Base-by-base conservation (phyloP, 2,888 invertebrate species). In the Eristalinus aeneus region DNA sequence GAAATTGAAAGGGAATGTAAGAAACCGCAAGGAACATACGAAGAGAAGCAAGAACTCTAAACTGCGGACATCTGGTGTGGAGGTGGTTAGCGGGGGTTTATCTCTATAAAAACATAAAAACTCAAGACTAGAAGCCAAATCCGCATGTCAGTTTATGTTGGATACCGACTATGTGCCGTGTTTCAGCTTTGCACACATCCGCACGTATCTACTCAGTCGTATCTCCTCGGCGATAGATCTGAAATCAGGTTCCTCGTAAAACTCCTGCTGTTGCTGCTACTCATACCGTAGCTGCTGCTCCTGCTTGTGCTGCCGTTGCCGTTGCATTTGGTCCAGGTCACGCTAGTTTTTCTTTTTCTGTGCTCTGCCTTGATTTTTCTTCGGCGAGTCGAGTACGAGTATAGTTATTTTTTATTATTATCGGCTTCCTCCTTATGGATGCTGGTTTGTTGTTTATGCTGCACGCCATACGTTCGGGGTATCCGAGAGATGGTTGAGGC, bases 71-170 rank as follows among this genome's bases (percentile, higher is more conserved):
- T n/a, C n/a, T n/a, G n/a, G n/a, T n/a, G n/a, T n/a, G n/a, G n/a
- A n/a, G n/a, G n/a, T n/a, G n/a, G n/a, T n/a, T n/a, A n/a, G n/a
- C n/a, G n/a, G n/a, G n/a, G n/a, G n/a, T n/a, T n/a, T n/a, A n/a
- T n/a, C 32, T 23, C 23, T 12, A 11, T 12, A 69, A 36, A 53
- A 54, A 73, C 65, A 65, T 69, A 63, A 78, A 78, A 78, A 65
- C 58, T 72, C 36, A 78, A 78, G 78, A 72, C 78, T 72, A 16
- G 78, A 67, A 73, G 78, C 78, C 67, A 72, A 79, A 79, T 79
- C 65, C 72, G 36, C 72, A 79, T 72, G 78, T 79, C 78, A 72
- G 72, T 53, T 72, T 72, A 65, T 34, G 32, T 78, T 79, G 60
- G 60, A 53, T 60, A 67, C 65, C 72, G 72, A 27, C 72, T 65